These are phyloP conservation scores for Apeltes quadracus DNA, from an alignment of 2,113 vertebrate genomes.

Conservation along the genomic window DNA sequence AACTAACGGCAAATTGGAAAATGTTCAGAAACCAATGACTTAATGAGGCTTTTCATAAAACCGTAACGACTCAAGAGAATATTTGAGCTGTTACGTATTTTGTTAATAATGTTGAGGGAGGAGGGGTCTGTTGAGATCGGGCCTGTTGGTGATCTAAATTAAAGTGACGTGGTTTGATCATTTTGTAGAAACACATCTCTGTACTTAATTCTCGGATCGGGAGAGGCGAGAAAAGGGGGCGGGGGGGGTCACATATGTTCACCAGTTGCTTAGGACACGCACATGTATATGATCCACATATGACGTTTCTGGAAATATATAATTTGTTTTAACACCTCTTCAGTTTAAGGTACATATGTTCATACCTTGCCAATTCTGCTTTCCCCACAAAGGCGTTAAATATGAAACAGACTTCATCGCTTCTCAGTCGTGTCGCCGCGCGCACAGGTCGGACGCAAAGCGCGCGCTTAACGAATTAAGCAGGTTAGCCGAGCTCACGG, in stretches of 20 bases:
- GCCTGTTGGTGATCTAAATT: background rate
- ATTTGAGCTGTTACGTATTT: background rate
- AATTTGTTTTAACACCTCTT: background rate
- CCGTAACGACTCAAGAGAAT: background rate
- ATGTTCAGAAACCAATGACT: background rate
- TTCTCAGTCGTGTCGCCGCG: background rate
- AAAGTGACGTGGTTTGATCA: background rate
- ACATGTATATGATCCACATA: background rate
- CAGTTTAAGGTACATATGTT: background rate
- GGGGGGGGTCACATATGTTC: background rate
- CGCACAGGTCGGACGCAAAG: background rate
- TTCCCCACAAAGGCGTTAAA: background rate
- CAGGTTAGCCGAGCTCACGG: background rate
- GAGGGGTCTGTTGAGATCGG: background rate
- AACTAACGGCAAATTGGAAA: background rate
- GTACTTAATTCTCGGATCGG: background rate
- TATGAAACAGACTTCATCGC: conserved; percentile 1
- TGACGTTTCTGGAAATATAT: no score
- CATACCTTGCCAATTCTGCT: background rate
- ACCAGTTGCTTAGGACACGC: background rate
- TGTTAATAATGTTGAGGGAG: background rate
- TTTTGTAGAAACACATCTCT: background rate
- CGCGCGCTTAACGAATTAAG: conserved; percentile 42
- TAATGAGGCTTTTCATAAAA: background rate
- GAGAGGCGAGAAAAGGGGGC: background rate